Evolutionary conservation across 2,797 vertebrate genomes (phyloP), one percentile per base, ranked within the genome.

Genomic region (Cichlasoma orientale): DNA sequence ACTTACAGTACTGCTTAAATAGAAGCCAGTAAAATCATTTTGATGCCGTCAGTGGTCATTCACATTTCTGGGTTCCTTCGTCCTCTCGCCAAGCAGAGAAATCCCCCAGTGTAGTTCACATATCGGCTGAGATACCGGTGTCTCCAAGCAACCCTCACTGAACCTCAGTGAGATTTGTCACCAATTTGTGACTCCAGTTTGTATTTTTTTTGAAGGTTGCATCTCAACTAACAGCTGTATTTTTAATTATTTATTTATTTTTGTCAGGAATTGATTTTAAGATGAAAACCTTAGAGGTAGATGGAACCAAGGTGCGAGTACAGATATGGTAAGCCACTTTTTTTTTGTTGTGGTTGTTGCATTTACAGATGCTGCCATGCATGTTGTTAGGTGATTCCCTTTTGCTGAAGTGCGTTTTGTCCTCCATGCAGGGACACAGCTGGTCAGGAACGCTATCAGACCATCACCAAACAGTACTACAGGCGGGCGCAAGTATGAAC

Each of bases 391-490:
- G 16, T 12, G 5, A 31, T 78, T 9, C 1, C 55, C 4, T 18
- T 29, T 44, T 6, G 14, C 69, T 74, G 47, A 47, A 25, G 53
- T 68, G 41, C 44, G 31, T 78, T 89, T 70, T 85, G 57, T 86
- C 25, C 83, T 84, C 74, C 72, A 53, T 74, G 61, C 94, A 99
- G 98, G 98, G 98, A 99, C 90, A 99, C 98, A 0, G 98, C 98
- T 0, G 98, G 98, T n/a, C 98, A 99, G 93, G 98, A 99, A 79
- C 94, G 97, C 53, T 99, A 98, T 89, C 97, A 98, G 92, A 98
- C 97, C 55, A 98, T 99, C 86, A 98, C 97, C 76, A 98, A 97
- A 85, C 98, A 99, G 94, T 99, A 98, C 92, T 99, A 98, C 89
- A 96, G 98, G 77, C 90, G 97, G 54, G 98, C 98, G 36, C 97